phyloP scores from a whole-genome alignment of 2,113 vertebrate genomes.

The Chiloscyllium plagiosum region DNA sequence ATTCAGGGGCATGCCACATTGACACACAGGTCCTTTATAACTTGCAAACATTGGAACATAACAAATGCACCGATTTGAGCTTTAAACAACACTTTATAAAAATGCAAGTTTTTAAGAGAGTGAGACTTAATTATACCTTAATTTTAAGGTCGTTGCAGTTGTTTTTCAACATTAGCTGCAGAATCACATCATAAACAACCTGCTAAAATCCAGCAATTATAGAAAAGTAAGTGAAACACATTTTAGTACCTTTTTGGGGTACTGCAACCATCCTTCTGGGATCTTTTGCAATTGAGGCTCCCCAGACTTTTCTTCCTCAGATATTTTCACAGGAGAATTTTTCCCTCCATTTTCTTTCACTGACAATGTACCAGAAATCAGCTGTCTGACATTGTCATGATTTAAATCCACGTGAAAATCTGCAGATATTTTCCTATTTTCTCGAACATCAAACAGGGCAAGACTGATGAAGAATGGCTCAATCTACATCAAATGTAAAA shows the following conservation, averaged over 20 bases:
- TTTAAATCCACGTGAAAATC: slow-evolving; percentile 95
- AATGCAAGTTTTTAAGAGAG: not conserved
- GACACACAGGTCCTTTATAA: not conserved
- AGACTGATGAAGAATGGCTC: slow-evolving; percentile 90
- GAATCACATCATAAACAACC: not conserved
- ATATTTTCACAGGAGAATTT: slow-evolving; percentile 48
- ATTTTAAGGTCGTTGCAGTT: not conserved
- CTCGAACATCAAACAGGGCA: slow-evolving; percentile 79
- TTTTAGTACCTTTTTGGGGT: slow-evolving; percentile 79
- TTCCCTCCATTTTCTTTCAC: slow-evolving; percentile 73
- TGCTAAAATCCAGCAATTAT: not conserved
- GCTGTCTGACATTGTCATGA: slow-evolving; percentile 74
- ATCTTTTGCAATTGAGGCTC: slow-evolving; percentile 70
- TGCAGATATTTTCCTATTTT: slow-evolving; percentile 83
- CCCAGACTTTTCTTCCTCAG: slow-evolving; percentile 60
- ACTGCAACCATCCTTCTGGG: slow-evolving; percentile 80
- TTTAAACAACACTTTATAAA: not conserved
- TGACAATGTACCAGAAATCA: slow-evolving; percentile 58
- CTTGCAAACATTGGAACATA: not conserved
- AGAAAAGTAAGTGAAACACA: not conserved
- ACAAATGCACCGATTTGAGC: not conserved
- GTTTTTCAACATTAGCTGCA: not conserved
- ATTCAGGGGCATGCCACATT: not conserved
- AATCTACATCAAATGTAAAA: slow-evolving; percentile 58
- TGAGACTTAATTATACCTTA: not conserved